Evolutionary conservation across 2,797 vertebrate species (phyloP), one percentile per base, ranked within the genome.

Genomic region (Onychomys arenicola): DNA sequence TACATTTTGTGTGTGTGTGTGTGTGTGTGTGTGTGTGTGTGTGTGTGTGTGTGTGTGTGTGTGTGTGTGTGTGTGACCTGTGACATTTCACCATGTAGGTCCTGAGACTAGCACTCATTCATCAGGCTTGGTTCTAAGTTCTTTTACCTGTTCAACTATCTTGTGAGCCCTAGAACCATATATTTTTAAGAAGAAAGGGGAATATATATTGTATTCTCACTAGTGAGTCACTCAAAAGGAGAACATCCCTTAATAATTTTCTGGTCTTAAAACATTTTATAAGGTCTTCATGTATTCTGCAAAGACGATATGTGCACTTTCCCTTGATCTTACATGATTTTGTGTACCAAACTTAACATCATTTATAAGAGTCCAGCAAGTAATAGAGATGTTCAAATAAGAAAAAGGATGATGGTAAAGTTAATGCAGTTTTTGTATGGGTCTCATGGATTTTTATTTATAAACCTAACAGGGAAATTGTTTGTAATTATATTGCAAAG

Each of bases 381-480:
- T 92, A 37, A 32, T 55, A 37, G 69, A 73, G 71, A 6, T 89
- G 59, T 86, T 37, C 34, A 87, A 8, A 84, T 67, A 27, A 78
- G 80, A 11, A 11, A 25, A 91, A 57, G 43, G 71, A 78, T 57
- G 55, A 34, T 75, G 4, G 43, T 77, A 25, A 96, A 88, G 43
- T 91, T 43, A 80, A 76, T 95, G 49, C 75, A n/a, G 46, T 85
- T 83, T 87, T 65, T 83, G 85, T 23, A 46, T 87, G 80, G 16
- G 63, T 94, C 29, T 88, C 90, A 69, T 92, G 46, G 93, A 17
- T 95, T 83, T 92, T 29, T 94, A n/a, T 69, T 84, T 92, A 71
- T 91, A 92, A 94, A 78, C 46, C 78, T 96, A 78, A 93, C 55
- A 75, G 67, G 93, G 78, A 77, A 96, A 77, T 57, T 78, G 27